Conservation (phyloP, 1,140 invertebrate species). For the Heliconius himera region DNA sequence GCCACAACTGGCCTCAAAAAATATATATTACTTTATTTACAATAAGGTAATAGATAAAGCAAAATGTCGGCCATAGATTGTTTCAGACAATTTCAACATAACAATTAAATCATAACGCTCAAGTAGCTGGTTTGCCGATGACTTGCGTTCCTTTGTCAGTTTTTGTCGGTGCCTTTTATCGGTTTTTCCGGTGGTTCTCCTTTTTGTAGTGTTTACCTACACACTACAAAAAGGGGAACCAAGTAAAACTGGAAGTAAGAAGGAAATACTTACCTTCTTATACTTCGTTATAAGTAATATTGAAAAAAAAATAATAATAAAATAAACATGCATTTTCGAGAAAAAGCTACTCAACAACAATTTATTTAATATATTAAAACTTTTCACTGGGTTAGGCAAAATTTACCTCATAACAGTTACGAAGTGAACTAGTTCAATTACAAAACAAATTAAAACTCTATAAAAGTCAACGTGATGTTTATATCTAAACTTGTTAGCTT, state of each 20-base stretch:
- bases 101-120: slow-evolving; percentile 37
- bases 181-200: neutral
- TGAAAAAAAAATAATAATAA: too few species aligned
- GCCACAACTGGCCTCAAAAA: too few species aligned
- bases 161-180: slow-evolving; percentile 16
- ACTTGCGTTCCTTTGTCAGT: slow-evolving; percentile 38
- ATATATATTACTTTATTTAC: too few species aligned
- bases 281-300: too few species aligned
- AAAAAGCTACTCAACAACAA: neutral
- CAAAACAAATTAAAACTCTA: slow-evolving; percentile 40
- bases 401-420: neutral
- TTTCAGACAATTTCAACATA: slow-evolving; percentile 39
- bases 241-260: too few species aligned
- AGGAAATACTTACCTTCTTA: too few species aligned
- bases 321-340: too few species aligned
- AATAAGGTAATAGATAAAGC: neutral
- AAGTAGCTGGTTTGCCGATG: slow-evolving; percentile 33
- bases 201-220: neutral
- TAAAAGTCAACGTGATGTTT: slow-evolving; percentile 42
- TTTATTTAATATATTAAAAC: slow-evolving; percentile 1
- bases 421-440: slow-evolving; percentile 26
- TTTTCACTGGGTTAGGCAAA: neutral
- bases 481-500: slow-evolving; percentile 41
- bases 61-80: neutral
- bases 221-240: too few species aligned